phyloP scores from a whole-genome alignment of 2,797 vertebrate genomes.

The Pitangus sulphuratus region DNA sequence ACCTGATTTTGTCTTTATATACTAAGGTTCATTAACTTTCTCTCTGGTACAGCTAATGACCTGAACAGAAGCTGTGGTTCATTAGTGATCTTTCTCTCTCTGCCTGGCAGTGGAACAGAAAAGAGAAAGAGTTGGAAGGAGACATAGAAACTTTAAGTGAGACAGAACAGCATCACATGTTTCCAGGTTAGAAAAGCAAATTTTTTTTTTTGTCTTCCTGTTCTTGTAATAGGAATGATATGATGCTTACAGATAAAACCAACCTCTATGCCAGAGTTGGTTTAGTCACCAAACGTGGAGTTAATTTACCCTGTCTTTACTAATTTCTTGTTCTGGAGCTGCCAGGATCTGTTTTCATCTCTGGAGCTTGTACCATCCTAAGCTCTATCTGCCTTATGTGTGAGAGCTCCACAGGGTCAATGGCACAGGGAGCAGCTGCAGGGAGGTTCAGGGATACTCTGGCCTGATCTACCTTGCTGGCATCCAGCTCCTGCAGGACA shows the following conservation, averaged over 20 bases:
- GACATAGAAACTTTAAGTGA: constrained; percentile 6
- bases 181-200: constrained; percentile 23
- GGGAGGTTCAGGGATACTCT: neutral
- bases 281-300: neutral
- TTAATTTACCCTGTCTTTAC: neutral
- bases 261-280: neutral
- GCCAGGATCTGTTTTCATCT: neutral
- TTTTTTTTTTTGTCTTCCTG: neutral
- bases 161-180: neutral
- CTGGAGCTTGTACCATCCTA: neutral
- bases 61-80: constrained; percentile 73
- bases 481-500: neutral
- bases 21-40: constrained; percentile 74
- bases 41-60: constrained; percentile 73
- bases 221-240: neutral
- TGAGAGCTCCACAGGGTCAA: neutral
- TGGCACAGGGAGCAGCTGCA: neutral
- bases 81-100: constrained; percentile 68
- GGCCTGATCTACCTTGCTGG: neutral
- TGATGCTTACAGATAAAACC: neutral
- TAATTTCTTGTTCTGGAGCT: neutral
- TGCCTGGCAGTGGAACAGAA: constrained; percentile 62
- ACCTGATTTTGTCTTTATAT: constrained; percentile 74
- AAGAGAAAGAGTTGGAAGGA: constrained; percentile 42
- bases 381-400: neutral